Evolutionary conservation across 2,797 vertebrate species (phyloP).

Genomic region (Periophthalmus magnuspinnatus): DNA sequence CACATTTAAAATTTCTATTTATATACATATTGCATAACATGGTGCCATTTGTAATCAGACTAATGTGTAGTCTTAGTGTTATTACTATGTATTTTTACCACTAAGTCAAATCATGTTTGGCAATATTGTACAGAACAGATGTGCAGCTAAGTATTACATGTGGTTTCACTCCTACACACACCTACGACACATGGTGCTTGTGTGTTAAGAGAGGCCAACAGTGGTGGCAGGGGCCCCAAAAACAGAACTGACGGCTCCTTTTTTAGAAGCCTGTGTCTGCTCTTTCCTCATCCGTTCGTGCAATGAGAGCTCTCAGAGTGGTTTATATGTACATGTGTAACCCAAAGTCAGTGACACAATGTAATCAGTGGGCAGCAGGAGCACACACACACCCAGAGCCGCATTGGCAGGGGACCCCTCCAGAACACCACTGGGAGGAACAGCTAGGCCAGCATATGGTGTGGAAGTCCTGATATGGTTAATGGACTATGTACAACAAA

Average conservation of each 20-base stretch:
- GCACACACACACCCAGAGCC: slow-evolving; percentile 48
- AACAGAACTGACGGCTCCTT: slow-evolving; percentile 41
- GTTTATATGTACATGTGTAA: slow-evolving; percentile 27
- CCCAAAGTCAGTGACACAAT: slow-evolving; percentile 31
- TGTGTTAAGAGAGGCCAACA: slow-evolving; percentile 26
- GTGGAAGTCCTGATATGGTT: slow-evolving; percentile 42
- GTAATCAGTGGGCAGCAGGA: slow-evolving; percentile 35
- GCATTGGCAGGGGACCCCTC: slow-evolving; percentile 36
- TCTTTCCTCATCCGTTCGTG: slow-evolving; percentile 13
- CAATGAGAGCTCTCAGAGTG: slow-evolving; percentile 21
- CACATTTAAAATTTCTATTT: neutral
- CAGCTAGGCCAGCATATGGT: slow-evolving; percentile 66
- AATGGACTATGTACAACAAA: slow-evolving; percentile 12
- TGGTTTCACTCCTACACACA: slow-evolving; percentile 20
- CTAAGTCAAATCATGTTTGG: neutral
- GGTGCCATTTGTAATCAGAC: neutral
- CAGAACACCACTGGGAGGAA: slow-evolving; percentile 51
- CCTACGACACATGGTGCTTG: slow-evolving; percentile 4
- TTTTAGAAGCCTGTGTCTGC: slow-evolving; percentile 19
- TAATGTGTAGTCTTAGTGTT: neutral
- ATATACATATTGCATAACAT: neutral
- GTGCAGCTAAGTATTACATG: slow-evolving; percentile 8
- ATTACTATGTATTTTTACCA: neutral
- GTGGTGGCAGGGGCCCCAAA: slow-evolving; percentile 30
- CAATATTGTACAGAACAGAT: slow-evolving; percentile 10